Conservation (phyloP, 2,888 invertebrate species). For the Agriopis aurantiaria region DNA sequence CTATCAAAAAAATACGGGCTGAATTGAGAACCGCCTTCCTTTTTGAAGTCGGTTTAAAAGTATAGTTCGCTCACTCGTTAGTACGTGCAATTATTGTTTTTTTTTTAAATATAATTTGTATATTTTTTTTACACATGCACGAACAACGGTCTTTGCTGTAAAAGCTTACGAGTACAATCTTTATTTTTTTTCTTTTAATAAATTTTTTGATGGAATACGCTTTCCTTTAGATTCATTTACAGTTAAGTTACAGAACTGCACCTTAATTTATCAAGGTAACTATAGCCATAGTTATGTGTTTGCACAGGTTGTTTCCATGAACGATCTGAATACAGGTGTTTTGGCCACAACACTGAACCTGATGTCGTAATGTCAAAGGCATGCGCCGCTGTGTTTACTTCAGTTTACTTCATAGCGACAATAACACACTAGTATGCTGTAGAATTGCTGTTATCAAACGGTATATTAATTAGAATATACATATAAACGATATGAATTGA, state of each 20-base stretch:
- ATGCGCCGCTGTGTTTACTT: constrained; percentile 48
- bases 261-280: constrained; percentile 34
- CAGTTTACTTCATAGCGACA: constrained; percentile 23
- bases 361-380: constrained; percentile 55
- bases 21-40: too few relatives aligned
- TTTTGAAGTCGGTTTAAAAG: too few relatives aligned
- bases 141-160: too few relatives aligned
- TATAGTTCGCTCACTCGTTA: too few relatives aligned
- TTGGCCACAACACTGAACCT: constrained; percentile 36
- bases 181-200: too few relatives aligned
- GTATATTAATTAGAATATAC: neutral
- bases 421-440: neutral
- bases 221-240: constrained; percentile 1
- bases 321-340: constrained; percentile 34
- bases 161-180: too few relatives aligned
- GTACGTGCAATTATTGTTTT: too few relatives aligned
- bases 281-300: constrained; percentile 25
- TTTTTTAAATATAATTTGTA: too few relatives aligned
- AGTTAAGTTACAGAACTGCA: constrained; percentile 16
- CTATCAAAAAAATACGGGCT: too few relatives aligned
- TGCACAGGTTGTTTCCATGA: constrained; percentile 38
- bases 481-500: neutral
- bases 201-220: neutral
- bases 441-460: neutral
- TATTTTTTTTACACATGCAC: too few relatives aligned